These are phyloP conservation scores for Echiichthys vipera DNA, from an alignment of 2,797 vertebrate genomes.

Conservation along the genomic window DNA sequence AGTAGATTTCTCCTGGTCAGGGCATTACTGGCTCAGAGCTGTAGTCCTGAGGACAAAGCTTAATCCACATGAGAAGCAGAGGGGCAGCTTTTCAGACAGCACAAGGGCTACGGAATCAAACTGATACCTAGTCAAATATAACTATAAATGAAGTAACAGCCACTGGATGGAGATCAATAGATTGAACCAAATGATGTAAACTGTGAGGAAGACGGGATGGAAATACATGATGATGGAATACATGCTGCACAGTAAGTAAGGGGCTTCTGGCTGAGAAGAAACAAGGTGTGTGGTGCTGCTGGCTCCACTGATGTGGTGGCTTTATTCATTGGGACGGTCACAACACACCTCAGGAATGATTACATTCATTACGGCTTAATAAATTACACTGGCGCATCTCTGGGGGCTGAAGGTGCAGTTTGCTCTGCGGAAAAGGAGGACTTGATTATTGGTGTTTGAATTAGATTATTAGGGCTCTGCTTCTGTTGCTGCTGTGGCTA, in stretches of 20 bases:
- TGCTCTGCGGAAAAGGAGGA: slow-evolving; percentile 30
- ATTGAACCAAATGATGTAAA: not conserved
- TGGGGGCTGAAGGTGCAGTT: slow-evolving; percentile 29
- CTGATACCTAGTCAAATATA: slow-evolving; percentile 2
- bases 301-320: slow-evolving; percentile 6
- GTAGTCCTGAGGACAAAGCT: slow-evolving; percentile 28
- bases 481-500: slow-evolving; percentile 3
- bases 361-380: slow-evolving; percentile 52
- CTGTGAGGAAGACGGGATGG: not conserved
- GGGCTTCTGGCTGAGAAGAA: not conserved
- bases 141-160: not conserved
- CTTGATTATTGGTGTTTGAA: slow-evolving; percentile 53
- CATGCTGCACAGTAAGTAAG: not conserved
- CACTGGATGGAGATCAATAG: not conserved
- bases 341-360: slow-evolving; percentile 47
- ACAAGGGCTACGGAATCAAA: not conserved
- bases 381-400: slow-evolving; percentile 27
- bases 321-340: slow-evolving; percentile 41
- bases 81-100: slow-evolving; percentile 34
- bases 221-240: no score
- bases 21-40: slow-evolving; percentile 38
- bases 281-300: not conserved
- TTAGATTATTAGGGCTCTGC: slow-evolving; percentile 23
- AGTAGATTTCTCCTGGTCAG: slow-evolving; percentile 40
- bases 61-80: slow-evolving; percentile 48